Percentiles rank a stretch among this genome's conserved stretches.
These are phyloP conservation scores for Chelonus insularis DNA, from an alignment of 1,140 invertebrate genomes.

Conservation along the genomic window DNA sequence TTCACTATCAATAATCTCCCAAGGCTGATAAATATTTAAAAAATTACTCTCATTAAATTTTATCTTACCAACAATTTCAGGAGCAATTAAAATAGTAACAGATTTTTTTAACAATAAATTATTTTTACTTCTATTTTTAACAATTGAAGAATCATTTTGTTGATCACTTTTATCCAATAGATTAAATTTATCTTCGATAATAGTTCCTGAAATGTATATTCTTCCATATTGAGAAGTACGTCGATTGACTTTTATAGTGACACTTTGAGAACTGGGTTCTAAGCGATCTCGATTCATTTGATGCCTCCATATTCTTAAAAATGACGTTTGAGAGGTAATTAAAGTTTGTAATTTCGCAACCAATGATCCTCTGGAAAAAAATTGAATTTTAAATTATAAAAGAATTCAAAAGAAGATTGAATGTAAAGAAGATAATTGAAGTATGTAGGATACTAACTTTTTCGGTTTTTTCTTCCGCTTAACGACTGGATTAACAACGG, in stretches of 20 bases:
- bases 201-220: conserved; percentile 41
- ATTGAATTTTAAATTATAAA: conserved; percentile 20
- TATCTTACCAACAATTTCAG: conserved; percentile 46
- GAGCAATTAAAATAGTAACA: conserved; percentile 43
- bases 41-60: conserved; percentile 33
- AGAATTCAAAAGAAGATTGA: no score
- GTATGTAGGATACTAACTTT: conserved; percentile 41
- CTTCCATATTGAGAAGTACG: conserved; percentile 34
- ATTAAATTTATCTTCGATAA: conserved; percentile 42
- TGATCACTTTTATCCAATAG: conserved; percentile 30
- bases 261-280: conserved; percentile 32
- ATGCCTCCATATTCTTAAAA: conserved; percentile 47
- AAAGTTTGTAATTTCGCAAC: conserved; percentile 39
- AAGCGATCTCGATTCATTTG: conserved; percentile 36
- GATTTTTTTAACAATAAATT: not conserved
- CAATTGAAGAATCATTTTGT: not conserved
- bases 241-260: conserved; percentile 33
- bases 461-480: conserved; percentile 39
- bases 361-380: conserved; percentile 46
- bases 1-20: conserved; percentile 42
- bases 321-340: conserved; percentile 42
- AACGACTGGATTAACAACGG: conserved; percentile 12
- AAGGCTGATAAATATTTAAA: conserved; percentile 51
- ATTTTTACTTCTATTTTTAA: not conserved
- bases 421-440: no score